A percentile compares a stretch with the other conserved stretches of the same genome.
phyloP scores from a whole-genome alignment of 2,888 invertebrate genomes.

The Pammene fasciana region DNA sequence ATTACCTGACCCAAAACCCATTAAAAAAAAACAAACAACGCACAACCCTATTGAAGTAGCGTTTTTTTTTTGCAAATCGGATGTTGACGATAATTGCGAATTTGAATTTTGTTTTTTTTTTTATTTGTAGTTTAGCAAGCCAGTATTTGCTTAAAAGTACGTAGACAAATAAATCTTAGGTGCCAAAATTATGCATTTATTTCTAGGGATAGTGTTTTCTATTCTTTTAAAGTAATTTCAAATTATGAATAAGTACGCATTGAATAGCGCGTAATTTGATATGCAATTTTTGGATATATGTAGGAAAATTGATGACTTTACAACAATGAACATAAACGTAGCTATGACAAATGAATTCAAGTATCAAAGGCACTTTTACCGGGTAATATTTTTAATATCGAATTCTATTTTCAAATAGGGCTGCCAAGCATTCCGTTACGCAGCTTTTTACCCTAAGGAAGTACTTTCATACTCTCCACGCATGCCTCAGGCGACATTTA shows the following conservation, averaged over 20 bases:
- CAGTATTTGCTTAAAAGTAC: neutral
- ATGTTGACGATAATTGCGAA: constrained; percentile 8
- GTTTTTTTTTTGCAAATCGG: constrained; percentile 12
- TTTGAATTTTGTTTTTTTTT: constrained; percentile 1
- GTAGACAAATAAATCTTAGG: neutral
- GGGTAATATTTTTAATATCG: constrained; percentile 1
- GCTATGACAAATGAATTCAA: too few species aligned
- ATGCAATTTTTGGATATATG: too few species aligned
- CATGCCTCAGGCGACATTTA: constrained; percentile 70
- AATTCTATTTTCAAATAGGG: constrained; percentile 22
- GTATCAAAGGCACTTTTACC: too few species aligned
- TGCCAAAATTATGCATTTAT: neutral
- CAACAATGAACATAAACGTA: too few species aligned
- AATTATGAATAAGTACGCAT: too few species aligned
- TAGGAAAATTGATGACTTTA: too few species aligned
- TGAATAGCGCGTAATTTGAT: too few species aligned
- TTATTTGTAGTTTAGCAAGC: neutral
- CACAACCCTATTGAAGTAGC: constrained; percentile 58
- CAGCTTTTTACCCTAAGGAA: constrained; percentile 65
- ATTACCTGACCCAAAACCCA: constrained; percentile 79
- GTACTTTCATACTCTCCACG: constrained; percentile 59
- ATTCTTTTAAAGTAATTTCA: too few species aligned
- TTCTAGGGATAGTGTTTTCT: too few species aligned
- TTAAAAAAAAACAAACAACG: constrained; percentile 78
- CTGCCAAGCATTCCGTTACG: constrained; percentile 47